phyloP scores from a whole-genome alignment of 2,113 vertebrate genomes.

The Thinocorus orbignyianus region DNA sequence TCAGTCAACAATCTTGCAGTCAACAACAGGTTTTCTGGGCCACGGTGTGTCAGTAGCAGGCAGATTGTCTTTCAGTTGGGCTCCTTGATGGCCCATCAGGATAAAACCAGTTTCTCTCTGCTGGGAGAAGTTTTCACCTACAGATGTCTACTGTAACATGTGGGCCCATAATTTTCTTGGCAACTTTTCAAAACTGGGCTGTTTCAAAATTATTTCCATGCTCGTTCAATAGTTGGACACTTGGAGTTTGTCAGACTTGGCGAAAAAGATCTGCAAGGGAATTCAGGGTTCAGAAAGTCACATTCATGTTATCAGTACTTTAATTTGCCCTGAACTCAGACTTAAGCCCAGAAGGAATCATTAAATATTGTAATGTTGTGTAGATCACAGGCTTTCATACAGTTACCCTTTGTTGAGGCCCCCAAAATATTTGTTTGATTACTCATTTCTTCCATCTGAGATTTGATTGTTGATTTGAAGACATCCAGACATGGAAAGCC shows the following conservation, averaged over 20 bases:
- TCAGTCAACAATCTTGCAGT: neutral
- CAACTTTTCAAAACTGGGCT: neutral
- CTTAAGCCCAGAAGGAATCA: neutral
- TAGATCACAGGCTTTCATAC: neutral
- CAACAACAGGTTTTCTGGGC: neutral
- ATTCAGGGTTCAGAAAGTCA: constrained; percentile 9
- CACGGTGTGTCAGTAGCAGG: rapidly evolving
- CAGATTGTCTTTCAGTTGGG: rapidly evolving
- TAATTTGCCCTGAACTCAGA: neutral
- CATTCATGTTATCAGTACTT: neutral
- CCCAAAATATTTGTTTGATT: neutral
- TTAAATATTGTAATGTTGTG: neutral
- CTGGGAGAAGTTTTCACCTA: neutral
- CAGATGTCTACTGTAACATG: neutral
- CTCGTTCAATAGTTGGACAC: neutral
- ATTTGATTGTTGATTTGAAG: constrained; percentile 44
- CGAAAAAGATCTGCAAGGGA: neutral
- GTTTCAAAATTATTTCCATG: neutral
- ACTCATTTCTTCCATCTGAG: constrained; percentile 20
- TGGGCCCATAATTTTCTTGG: neutral
- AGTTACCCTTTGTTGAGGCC: neutral
- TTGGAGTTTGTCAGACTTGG: neutral
- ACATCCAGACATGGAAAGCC: neutral
- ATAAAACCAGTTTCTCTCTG: neutral
- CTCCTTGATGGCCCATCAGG: neutral